Evolutionary conservation across 2,113 vertebrate genomes (phyloP), one percentile per base, ranked within the genome.

Genomic region (Clarias magur): DNA sequence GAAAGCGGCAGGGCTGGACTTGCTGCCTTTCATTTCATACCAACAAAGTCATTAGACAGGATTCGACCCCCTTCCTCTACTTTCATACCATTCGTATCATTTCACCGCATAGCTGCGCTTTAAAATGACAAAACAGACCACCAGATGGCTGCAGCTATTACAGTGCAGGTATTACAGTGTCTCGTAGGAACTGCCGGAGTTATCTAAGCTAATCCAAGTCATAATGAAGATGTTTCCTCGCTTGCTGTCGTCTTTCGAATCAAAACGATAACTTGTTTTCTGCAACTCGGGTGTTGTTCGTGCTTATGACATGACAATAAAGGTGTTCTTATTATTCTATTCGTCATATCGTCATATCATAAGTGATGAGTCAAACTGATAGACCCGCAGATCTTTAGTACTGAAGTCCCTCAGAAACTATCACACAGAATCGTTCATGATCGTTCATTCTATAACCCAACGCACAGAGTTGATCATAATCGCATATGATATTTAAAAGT

Each of bases 131-230:
- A 19, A 27, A 79, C 75, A 79, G 25, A 56, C 75, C 53, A 57
- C 48, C 75, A 79, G 53, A 79, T 57, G 75, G 53, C 73, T 76
- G 73, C 73, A 76, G 73, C 73, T 76, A 76, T 54, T 54, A 54
- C n/a, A n/a, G n/a, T n/a, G 38, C 53, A 79, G 75, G 23, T 27
- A 56, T 57, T 79, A 56, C 15, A 56, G 10, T 17, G 75, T 79
- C 48, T 10, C 17, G 53, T 25, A 79, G n/a, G 75, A 56, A 13
- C 15, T 48, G 48, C 7, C 48, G 7, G 27, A 56, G 53, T 56
- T 79, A 17, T 30, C 53, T 0, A 57, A 78, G 25, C 48, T 2
- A 25, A 6, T 0, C 6, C 42, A 7, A 42, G 15, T 73, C 42
- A n/a, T 15, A 6, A 21, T 53, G 53, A 53, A 25, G 42, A 5